phyloP scores from a whole-genome alignment of 30 jellyfish, hydroid and myxozoan genomes.

The Aurelia coerulea region DNA sequence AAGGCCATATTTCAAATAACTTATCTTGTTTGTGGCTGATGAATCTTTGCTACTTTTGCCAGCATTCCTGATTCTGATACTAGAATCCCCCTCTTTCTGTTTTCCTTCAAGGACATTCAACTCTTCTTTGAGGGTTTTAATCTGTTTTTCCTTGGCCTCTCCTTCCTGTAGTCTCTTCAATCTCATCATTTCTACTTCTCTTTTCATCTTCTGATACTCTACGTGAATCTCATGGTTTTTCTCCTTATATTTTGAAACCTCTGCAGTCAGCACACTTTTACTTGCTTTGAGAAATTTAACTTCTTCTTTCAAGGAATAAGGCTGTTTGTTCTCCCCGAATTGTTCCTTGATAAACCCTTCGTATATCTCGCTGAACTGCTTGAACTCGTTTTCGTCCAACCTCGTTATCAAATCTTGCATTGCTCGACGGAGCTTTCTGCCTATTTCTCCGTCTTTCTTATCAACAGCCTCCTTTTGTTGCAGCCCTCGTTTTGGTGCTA shows the following conservation, averaged over 20 bases:
- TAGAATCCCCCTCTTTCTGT: not conserved
- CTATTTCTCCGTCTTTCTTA: not conserved
- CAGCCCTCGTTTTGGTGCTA: not conserved
- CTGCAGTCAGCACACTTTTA: slow-evolving; percentile 32
- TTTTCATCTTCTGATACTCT: slow-evolving; percentile 39
- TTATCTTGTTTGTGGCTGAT: not conserved
- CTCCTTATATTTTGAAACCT: slow-evolving; percentile 35
- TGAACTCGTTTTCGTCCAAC: slow-evolving; percentile 46
- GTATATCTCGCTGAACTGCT: slow-evolving; percentile 45
- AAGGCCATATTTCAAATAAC: slow-evolving; percentile 10
- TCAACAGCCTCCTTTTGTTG: not conserved
- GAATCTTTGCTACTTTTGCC: not conserved
- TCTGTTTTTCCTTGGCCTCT: slow-evolving; percentile 21
- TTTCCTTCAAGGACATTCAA: slow-evolving; percentile 11
- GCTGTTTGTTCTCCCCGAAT: slow-evolving; percentile 4
- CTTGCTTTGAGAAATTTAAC: slow-evolving; percentile 25
- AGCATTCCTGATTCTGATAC: no score
- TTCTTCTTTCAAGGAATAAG: slow-evolving; percentile 12
- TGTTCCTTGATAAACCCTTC: slow-evolving; percentile 30
- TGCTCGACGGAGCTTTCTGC: slow-evolving; percentile 51
- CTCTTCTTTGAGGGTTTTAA: slow-evolving; percentile 30
- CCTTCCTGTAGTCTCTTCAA: slow-evolving; percentile 38
- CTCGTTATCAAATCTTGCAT: slow-evolving; percentile 55
- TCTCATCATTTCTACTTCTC: slow-evolving; percentile 46
- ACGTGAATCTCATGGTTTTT: slow-evolving; percentile 9